Conservation (phyloP, 2,113 vertebrate species). For the Tinamus guttatus region DNA sequence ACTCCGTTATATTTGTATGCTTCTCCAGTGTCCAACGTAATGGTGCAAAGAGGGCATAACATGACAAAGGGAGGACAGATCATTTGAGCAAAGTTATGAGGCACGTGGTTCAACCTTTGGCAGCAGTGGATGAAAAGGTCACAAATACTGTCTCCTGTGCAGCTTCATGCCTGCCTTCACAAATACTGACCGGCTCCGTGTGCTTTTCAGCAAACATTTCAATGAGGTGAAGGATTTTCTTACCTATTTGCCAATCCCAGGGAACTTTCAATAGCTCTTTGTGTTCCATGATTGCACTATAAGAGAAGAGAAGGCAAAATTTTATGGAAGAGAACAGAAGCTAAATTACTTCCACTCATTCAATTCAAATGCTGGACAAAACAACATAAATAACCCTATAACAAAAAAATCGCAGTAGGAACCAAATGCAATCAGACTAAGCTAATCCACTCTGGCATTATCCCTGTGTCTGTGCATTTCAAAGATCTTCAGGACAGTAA, state of each 20-base stretch:
- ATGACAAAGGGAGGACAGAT: neutral
- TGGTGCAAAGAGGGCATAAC: slow-evolving; percentile 15
- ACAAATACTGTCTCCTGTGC: neutral
- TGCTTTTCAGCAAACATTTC: neutral
- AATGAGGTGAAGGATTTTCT: slow-evolving; percentile 48
- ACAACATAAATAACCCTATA: slow-evolving; percentile 16
- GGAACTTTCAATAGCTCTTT: slow-evolving; percentile 94
- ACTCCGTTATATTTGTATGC: neutral
- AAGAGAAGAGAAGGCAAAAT: slow-evolving; percentile 66
- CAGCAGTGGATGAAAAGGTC: neutral
- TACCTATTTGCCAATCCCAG: slow-evolving; percentile 98
- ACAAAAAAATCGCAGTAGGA: slow-evolving; percentile 14
- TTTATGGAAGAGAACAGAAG: slow-evolving; percentile 26
- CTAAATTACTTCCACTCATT: slow-evolving; percentile 9
- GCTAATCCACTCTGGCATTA: neutral
- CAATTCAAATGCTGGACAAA: slow-evolving; percentile 24
- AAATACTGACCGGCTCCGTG: neutral
- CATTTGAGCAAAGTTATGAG: slow-evolving; percentile 24
- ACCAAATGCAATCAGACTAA: slow-evolving; percentile 15
- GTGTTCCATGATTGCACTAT: slow-evolving; percentile 95
- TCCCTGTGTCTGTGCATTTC: neutral
- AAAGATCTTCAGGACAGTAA: slow-evolving; percentile 26
- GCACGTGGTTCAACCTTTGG: neutral
- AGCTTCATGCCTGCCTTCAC: neutral
- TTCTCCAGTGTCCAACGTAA: slow-evolving; percentile 23